These are phyloP conservation scores for Channallabes apus DNA, from an alignment of 2,797 vertebrate species.

Conservation along the genomic window DNA sequence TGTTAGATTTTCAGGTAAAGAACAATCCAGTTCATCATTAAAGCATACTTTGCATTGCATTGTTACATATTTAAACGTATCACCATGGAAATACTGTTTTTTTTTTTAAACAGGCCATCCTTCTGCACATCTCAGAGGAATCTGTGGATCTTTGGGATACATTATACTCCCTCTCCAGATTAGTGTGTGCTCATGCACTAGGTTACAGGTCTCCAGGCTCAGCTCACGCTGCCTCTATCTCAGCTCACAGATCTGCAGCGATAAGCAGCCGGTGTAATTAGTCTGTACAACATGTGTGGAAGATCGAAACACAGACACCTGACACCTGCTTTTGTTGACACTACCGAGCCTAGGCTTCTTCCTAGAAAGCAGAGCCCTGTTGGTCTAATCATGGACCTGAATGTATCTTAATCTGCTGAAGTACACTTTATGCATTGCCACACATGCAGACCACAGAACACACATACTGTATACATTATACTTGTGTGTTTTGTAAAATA, in stretches of 20 bases:
- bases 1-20: neutral
- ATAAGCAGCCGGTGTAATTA: constrained; percentile 40
- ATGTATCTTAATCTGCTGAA: neutral
- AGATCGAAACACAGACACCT: constrained; percentile 23
- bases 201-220: constrained; percentile 52
- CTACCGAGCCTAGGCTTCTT: constrained; percentile 23
- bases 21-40: neutral
- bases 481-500: neutral
- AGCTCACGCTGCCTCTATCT: constrained; percentile 9
- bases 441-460: neutral
- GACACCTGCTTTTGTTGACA: constrained; percentile 40
- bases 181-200: constrained; percentile 32
- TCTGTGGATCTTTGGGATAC: constrained; percentile 19
- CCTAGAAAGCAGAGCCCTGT: constrained; percentile 36
- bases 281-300: constrained; percentile 11
- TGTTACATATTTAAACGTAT: neutral
- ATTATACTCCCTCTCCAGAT: constrained; percentile 1
- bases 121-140: neutral
- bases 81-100: neutral
- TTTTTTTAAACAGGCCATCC: neutral
- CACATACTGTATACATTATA: no score
- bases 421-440: neutral
- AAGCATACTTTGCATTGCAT: neutral
- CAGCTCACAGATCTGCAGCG: constrained; percentile 5
- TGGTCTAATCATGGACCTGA: constrained; percentile 2